Percentiles rank a stretch among this genome's conserved stretches.
These are phyloP conservation scores for Engraulis encrasicolus DNA, from an alignment of 2,113 vertebrate genomes.

Conservation along the genomic window DNA sequence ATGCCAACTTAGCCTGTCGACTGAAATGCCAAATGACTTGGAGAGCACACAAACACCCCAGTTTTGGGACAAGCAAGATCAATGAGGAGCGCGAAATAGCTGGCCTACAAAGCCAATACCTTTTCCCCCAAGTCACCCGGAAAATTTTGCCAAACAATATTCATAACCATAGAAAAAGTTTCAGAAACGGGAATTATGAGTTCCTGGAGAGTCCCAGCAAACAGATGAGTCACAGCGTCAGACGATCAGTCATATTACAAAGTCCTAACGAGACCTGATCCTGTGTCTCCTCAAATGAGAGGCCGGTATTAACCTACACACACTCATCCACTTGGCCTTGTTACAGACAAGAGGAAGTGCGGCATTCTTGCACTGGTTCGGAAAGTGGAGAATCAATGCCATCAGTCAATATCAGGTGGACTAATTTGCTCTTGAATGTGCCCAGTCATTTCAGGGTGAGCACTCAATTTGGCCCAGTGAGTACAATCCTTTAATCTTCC, in stretches of 20 bases:
- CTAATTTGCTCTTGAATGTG: constrained; percentile 96
- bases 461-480: constrained; percentile 92
- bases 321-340: constrained; percentile 27
- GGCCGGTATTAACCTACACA: constrained; percentile 36
- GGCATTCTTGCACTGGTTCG: constrained; percentile 82
- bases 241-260: background rate
- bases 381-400: constrained; percentile 89
- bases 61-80: constrained; percentile 5
- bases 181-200: background rate
- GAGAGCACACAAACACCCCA: constrained; percentile 6
- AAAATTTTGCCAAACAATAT: background rate
- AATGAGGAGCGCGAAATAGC: background rate
- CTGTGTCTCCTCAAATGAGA: constrained; percentile 3
- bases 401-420: constrained; percentile 92
- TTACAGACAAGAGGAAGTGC: constrained; percentile 74
- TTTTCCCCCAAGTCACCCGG: background rate
- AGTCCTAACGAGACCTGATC: constrained; percentile 31
- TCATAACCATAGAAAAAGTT: background rate
- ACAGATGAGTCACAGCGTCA: background rate
- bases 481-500: constrained; percentile 99
- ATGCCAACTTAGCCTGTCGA: constrained; percentile 16
- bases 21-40: constrained; percentile 19
- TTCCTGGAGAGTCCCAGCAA: background rate
- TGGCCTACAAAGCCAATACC: constrained; percentile 2
- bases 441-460: constrained; percentile 91